phyloP scores from a whole-genome alignment of 1,140 invertebrate species.

The Saccostrea cuccullata region DNA sequence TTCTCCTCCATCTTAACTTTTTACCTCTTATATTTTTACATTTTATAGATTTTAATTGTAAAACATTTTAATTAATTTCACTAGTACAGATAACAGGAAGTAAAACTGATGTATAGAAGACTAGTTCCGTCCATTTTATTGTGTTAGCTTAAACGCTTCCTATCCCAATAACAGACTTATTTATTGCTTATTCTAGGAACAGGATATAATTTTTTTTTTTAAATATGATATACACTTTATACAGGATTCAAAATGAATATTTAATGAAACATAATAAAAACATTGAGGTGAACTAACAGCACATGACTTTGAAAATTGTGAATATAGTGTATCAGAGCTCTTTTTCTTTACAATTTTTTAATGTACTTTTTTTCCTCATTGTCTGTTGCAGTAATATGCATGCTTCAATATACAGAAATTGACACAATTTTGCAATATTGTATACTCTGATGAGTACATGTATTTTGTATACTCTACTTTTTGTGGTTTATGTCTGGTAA shows the following conservation, averaged over 20 bases:
- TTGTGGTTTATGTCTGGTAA: constrained; percentile 7
- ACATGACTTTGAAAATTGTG: not conserved
- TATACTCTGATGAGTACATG: not conserved
- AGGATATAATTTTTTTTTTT: not conserved
- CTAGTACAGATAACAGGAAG: not conserved
- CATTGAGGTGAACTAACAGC: not conserved
- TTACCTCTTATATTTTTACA: too few relatives aligned
- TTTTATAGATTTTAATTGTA: too few relatives aligned
- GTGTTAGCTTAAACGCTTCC: not conserved
- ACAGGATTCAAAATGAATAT: not conserved
- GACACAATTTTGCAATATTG: constrained; percentile 14
- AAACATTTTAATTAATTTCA: too few relatives aligned
- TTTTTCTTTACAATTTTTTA: constrained; percentile 10
- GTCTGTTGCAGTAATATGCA: constrained; percentile 1
- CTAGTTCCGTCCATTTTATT: constrained; percentile 4
- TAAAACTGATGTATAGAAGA: not conserved
- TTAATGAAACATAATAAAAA: not conserved
- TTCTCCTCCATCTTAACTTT: too few relatives aligned
- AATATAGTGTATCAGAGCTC: not conserved
- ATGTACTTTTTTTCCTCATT: not conserved
- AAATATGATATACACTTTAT: not conserved
- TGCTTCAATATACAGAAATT: constrained; percentile 29
- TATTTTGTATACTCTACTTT: not conserved
- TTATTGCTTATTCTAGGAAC: not conserved
- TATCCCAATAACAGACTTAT: constrained; percentile 1